These are phyloP conservation scores for Charanyca ferruginea DNA, from an alignment of 2,888 invertebrate genomes.

Conservation along the genomic window DNA sequence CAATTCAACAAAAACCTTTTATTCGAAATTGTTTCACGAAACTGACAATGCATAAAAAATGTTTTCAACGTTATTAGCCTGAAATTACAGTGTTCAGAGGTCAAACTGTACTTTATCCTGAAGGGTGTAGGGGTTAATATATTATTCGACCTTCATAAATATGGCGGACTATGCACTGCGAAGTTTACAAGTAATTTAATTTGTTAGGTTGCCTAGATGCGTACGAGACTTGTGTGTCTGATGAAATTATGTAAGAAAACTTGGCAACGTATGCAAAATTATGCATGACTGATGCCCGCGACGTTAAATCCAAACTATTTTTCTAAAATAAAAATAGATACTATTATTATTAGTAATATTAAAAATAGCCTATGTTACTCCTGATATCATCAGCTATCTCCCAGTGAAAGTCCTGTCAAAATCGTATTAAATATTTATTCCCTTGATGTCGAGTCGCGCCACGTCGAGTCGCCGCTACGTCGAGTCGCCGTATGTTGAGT, in stretches of 20 bases:
- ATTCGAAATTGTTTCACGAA: constrained; percentile 12
- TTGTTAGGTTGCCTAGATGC: constrained; percentile 28
- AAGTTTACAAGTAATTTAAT: constrained; percentile 45
- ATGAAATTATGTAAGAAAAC: constrained; percentile 17
- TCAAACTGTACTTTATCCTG: constrained; percentile 4
- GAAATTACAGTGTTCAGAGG: not conserved
- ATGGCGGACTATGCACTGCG: constrained; percentile 9
- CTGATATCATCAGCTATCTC: too few relatives aligned
- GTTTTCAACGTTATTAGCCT: not conserved
- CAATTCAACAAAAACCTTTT: constrained; percentile 14
- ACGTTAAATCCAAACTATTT: too few relatives aligned
- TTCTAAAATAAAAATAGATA: too few relatives aligned
- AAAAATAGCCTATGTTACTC: too few relatives aligned
- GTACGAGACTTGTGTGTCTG: constrained; percentile 5
- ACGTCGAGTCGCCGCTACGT: too few relatives aligned
- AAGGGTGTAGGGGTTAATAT: constrained; percentile 13
- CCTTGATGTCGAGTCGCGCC: too few relatives aligned
- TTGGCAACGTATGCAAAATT: constrained; percentile 10
- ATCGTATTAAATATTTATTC: too few relatives aligned
- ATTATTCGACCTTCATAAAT: constrained; percentile 29
- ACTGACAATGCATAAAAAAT: constrained; percentile 21
- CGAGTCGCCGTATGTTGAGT: too few relatives aligned
- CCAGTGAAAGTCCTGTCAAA: too few relatives aligned
- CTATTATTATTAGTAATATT: too few relatives aligned
- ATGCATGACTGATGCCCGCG: too few relatives aligned